These are phyloP conservation scores for Hylaeus anthracinus DNA, from an alignment of 1,140 invertebrate genomes.

Conservation along the genomic window DNA sequence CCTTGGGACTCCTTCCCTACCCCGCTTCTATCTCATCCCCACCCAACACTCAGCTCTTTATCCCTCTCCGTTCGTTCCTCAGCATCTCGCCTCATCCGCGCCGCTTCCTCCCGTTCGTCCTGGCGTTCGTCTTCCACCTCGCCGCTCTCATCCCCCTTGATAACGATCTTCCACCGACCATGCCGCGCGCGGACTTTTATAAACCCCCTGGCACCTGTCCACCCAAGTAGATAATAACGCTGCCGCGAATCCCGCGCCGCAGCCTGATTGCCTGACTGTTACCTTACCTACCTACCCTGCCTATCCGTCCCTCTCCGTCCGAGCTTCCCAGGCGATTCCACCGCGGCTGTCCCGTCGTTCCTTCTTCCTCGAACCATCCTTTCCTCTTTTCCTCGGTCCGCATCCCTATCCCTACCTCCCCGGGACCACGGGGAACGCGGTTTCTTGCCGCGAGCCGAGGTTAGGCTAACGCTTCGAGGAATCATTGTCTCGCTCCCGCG, in stretches of 20 bases:
- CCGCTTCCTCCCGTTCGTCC: not conserved
- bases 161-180: slow-evolving; percentile 69
- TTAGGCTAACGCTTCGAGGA: slow-evolving; percentile 52
- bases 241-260: slow-evolving; percentile 61
- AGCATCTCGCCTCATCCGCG: not conserved
- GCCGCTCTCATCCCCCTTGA: slow-evolving; percentile 65
- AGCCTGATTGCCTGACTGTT: slow-evolving; percentile 71
- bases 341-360: not conserved
- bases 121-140: slow-evolving; percentile 30
- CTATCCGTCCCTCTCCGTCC: slow-evolving; percentile 12
- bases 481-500: slow-evolving; percentile 43
- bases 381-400: slow-evolving; percentile 14
- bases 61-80: not conserved
- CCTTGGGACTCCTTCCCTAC: slow-evolving; percentile 1
- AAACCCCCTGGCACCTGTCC: slow-evolving; percentile 74
- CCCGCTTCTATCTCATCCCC: too few relatives aligned
- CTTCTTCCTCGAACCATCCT: slow-evolving; percentile 1
- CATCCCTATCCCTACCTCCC: not conserved
- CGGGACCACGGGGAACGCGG: slow-evolving; percentile 21
- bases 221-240: slow-evolving; percentile 74
- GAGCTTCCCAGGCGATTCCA: slow-evolving; percentile 3
- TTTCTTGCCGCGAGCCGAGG: slow-evolving; percentile 28
- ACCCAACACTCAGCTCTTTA: not conserved
- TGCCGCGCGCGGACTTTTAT: slow-evolving; percentile 66
- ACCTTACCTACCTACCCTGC: slow-evolving; percentile 63